Evolutionary conservation across 2,888 invertebrate species (phyloP).

Genomic region (Chaetogeoica ovagalla): DNA sequence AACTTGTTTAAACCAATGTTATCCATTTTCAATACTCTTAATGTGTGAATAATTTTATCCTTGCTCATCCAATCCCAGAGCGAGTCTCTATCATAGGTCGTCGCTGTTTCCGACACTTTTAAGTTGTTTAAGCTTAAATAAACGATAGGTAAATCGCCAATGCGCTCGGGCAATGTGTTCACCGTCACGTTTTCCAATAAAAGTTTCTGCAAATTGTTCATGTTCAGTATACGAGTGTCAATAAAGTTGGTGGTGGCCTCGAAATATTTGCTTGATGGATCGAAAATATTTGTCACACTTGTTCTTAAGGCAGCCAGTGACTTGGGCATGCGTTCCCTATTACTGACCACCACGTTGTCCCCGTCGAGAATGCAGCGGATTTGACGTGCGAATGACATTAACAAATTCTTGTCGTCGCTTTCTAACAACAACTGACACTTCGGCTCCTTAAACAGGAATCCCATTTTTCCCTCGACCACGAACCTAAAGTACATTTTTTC

Average conservation of each 20-base stretch:
- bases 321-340: not conserved
- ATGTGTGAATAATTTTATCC: not conserved
- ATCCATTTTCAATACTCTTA: not conserved
- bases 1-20: not conserved
- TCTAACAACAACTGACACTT: not conserved
- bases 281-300: not conserved
- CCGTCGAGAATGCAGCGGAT: not conserved
- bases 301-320: not conserved
- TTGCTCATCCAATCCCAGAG: slow-evolving; percentile 13
- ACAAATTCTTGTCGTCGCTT: not conserved
- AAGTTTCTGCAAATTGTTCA: not conserved
- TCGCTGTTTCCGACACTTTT: not conserved
- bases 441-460: not conserved
- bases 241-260: not conserved
- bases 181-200: not conserved
- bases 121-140: not conserved
- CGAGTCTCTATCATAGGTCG: not conserved
- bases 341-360: not conserved
- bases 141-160: not conserved
- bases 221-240: not conserved
- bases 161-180: not conserved
- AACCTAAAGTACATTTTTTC: not conserved
- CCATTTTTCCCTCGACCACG: not conserved
- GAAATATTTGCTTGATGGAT: not conserved
- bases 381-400: not conserved